phyloP scores from a whole-genome alignment of 2,888 invertebrate genomes.

The Netelia virgata region DNA sequence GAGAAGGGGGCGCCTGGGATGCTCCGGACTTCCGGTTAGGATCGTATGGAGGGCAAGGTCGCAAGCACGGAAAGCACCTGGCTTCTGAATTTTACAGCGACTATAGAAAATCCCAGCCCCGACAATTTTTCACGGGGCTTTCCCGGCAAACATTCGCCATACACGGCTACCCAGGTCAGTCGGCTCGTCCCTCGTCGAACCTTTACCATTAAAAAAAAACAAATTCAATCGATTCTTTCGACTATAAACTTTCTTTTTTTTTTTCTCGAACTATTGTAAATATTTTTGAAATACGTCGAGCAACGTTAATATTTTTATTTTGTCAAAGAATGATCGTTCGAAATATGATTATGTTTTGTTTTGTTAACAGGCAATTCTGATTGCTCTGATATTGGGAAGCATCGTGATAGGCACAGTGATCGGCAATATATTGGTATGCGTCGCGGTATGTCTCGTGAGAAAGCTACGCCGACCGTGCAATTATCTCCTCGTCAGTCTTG shows the following conservation, averaged over 20 bases:
- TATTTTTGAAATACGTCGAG: too few species aligned
- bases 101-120: slow-evolving; percentile 76
- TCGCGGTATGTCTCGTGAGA: slow-evolving; percentile 97
- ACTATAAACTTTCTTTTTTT: background rate
- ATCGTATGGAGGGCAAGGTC: slow-evolving; percentile 84
- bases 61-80: slow-evolving; percentile 82
- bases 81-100: slow-evolving; percentile 82
- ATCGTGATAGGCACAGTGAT: slow-evolving; percentile 93
- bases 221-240: background rate
- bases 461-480: slow-evolving; percentile 96
- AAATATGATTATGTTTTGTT: background rate
- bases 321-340: background rate
- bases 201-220: background rate
- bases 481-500: slow-evolving; percentile 96
- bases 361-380: slow-evolving; percentile 87
- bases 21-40: slow-evolving; percentile 83
- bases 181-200: background rate
- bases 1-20: slow-evolving; percentile 81
- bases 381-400: slow-evolving; percentile 90
- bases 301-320: background rate
- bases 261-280: background rate
- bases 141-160: slow-evolving; percentile 84
- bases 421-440: slow-evolving; percentile 97
- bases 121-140: slow-evolving; percentile 80
- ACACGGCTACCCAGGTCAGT: slow-evolving; percentile 83